Percentiles rank a stretch among this genome's conserved stretches.
Conservation (phyloP, 2,113 vertebrate genomes). For the Salvelinus fontinalis region DNA sequence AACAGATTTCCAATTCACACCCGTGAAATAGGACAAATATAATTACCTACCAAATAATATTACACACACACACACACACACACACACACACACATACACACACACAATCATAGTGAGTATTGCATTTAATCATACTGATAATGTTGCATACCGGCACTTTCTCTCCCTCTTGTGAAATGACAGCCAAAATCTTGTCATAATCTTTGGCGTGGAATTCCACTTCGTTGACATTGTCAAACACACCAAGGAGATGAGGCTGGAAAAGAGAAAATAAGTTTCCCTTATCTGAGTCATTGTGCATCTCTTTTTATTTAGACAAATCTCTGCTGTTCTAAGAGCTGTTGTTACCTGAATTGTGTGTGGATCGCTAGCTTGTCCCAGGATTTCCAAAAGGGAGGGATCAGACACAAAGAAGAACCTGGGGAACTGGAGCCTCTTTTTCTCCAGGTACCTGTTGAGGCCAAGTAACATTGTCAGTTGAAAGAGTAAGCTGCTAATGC, state of each 20-base stretch:
- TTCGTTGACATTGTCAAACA: constrained; percentile 88
- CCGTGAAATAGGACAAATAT: too few relatives aligned
- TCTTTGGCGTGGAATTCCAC: constrained; percentile 81
- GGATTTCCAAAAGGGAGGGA: constrained; percentile 86
- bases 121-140: not conserved
- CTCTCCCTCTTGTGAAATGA: constrained; percentile 87
- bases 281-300: not conserved
- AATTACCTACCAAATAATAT: not conserved
- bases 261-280: constrained; percentile 32
- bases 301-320: not conserved
- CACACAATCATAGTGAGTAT: not conserved
- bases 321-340: constrained; percentile 68
- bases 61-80: not conserved
- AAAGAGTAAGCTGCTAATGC: not conserved
- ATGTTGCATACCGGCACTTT: constrained; percentile 74
- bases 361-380: constrained; percentile 87
- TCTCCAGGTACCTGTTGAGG: constrained; percentile 82
- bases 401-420: constrained; percentile 93
- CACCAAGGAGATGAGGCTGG: constrained; percentile 81
- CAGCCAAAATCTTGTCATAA: constrained; percentile 81
- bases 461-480: not conserved
- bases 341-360: constrained; percentile 84
- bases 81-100: not conserved
- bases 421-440: constrained; percentile 86
- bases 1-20: too few relatives aligned